Base-by-base conservation (phyloP, 1,140 invertebrate species). In the Telenomus remus region DNA sequence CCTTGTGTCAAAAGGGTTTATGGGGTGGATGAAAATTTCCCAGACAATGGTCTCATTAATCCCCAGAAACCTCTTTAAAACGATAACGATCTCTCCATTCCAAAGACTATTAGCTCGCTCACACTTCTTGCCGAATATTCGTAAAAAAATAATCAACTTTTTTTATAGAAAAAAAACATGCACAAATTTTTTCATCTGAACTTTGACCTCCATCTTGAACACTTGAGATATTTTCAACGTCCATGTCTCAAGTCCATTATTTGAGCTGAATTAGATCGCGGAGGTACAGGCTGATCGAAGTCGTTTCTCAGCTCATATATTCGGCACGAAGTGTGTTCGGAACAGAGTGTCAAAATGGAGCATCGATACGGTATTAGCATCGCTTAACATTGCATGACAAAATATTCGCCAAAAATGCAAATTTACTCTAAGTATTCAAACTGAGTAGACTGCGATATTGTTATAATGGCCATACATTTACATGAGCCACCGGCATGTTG, bases 1-100 rank as follows among this genome's bases (percentile, higher is more conserved):
- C 81, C 76, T 75, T 65, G 77, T 68, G 74, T 84, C 80, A 84
- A 84, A 84, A 82, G 82, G 82, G 80, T 84, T 84, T 84, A 84
- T 84, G 83, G 83, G 73, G 81, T 79, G 82, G 75, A 84, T 79
- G 78, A 78, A 82, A 82, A 82, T 79, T 76, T 81, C 73, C 54
- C 79, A 83, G 81, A 84, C 83, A 84, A 84, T 84, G 73, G 78
- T 47, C 78, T 82, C 82, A 84, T 84, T 84, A 84, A 84, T 84
- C 82, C 81, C 81, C 78, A 77, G 72, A 82, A 78, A 78, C 79
- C 81, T 81, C 83, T 81, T 84, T 80, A 81, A 81, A 78, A 66
- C 54, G 82, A 79, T 83, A 83, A 84, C 81, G 80, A 82, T 83
- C 74, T 72, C 78, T 68, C 15, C 50, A 61, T 77, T 69, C 65